A percentile compares a stretch with the other conserved stretches of the same genome.
phyloP scores from a whole-genome alignment of 1,140 invertebrate species.

The Condylostylus longicornis region DNA sequence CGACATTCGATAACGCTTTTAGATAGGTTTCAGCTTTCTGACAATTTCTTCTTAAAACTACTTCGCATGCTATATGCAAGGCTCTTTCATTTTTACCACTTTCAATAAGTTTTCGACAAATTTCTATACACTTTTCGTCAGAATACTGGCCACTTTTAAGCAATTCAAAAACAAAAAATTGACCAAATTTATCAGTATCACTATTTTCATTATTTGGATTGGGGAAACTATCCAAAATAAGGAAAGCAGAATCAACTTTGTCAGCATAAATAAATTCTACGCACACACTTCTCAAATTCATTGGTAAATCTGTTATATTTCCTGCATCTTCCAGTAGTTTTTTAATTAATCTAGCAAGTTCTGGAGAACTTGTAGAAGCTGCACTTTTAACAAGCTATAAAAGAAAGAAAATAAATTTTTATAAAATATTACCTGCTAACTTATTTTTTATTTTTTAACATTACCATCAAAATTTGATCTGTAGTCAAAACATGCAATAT shows the following conservation, averaged over 20 bases:
- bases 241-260: conserved; percentile 8
- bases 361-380: conserved; percentile 8
- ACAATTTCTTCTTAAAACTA: conserved; percentile 20
- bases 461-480: conserved; percentile 13
- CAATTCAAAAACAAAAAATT: conserved; percentile 17
- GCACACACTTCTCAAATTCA: conserved; percentile 15
- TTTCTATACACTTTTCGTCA: conserved; percentile 12
- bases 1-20: conserved; percentile 13
- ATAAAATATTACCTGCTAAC: too few species aligned
- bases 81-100: conserved; percentile 19
- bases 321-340: conserved; percentile 14
- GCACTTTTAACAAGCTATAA: conserved; percentile 5
- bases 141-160: conserved; percentile 12
- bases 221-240: conserved; percentile 16
- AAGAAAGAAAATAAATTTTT: conserved; percentile 15
- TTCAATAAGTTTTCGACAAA: conserved; percentile 14
- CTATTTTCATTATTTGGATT: conserved; percentile 20
- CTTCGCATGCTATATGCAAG: conserved; percentile 18
- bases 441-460: too few species aligned
- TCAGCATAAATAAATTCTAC: conserved; percentile 15
- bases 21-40: conserved; percentile 12
- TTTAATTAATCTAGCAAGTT: conserved; percentile 1
- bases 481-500: conserved; percentile 12
- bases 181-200: conserved; percentile 19
- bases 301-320: conserved; percentile 13